Base-by-base conservation (phyloP, 2,797 vertebrate genomes). In the Atherinosoma microstoma region DNA sequence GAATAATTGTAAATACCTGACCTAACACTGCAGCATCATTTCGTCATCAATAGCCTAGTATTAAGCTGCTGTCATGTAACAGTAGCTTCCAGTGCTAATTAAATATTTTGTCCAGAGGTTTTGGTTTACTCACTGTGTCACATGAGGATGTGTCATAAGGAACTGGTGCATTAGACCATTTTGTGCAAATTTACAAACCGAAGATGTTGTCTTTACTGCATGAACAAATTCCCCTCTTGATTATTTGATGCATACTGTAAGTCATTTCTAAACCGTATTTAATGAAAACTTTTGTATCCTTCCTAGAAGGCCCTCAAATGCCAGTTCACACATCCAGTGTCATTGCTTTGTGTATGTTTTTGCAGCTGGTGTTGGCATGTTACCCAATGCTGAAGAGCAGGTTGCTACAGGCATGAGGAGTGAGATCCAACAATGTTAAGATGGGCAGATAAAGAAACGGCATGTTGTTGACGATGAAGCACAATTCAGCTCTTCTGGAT, bases 371-470 rank as follows among this genome's bases (percentile, higher is more conserved):
- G 45, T 62, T 62, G 42, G 34, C 64, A 61, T 64, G 69, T 70
- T 76, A 5, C 49, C 59, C 47, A 54, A 15, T 67, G 64, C 70
- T 68, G 30, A 22, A 16, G 20, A 65, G 60, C 77, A 0, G 86
- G 87, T 85, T 80, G 64, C 60, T 58, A 82, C 88, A 83, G 34
- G 89, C 73, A 34, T 32, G 32, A 69, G 74, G 27, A 84, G 66
- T 22, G 61, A 72, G 67, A 76, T 68, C 67, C 73, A 64, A 8
- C 68, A 54, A 20, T 0, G 20, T 71, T 65, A 40, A 65, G 61
- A 74, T 60, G 20, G 45, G 42, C 51, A 61, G 35, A 69, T 42
- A 67, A 53, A 63, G 67, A 73, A 64, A 62, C 49, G 53, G 29
- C 0, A 6, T 68, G 67, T 75, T 27, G 24, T 27, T 76, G 62